These are phyloP conservation scores for Labia minor DNA, from an alignment of 2,888 invertebrate genomes.

Conservation along the genomic window DNA sequence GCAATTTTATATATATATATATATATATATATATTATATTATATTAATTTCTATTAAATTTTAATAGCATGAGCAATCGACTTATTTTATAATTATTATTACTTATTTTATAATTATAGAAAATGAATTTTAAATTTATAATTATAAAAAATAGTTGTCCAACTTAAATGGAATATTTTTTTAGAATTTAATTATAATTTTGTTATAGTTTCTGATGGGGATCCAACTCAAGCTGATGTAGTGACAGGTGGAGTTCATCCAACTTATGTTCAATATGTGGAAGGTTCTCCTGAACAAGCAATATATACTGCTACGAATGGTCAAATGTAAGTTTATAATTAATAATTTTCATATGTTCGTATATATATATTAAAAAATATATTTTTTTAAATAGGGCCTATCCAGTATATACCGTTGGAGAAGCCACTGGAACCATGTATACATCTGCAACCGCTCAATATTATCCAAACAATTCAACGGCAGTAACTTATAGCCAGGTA, in stretches of 20 bases:
- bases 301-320: constrained; percentile 49
- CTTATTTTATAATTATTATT: no score
- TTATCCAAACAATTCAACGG: constrained; percentile 51
- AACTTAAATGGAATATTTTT: no score
- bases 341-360: no score
- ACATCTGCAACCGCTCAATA: constrained; percentile 56
- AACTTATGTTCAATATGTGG: constrained; percentile 52
- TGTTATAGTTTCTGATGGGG: constrained; percentile 39
- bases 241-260: constrained; percentile 43
- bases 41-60: no score
- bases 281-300: constrained; percentile 46
- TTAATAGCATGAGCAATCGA: no score
- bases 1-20: no score
- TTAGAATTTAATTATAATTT: no score
- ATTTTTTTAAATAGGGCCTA: constrained; percentile 31
- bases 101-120: no score
- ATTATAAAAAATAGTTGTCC: no score
- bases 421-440: constrained; percentile 47
- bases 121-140: no score
- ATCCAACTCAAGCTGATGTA: constrained; percentile 42
- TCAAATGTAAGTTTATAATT: constrained; percentile 44
- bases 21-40: no score
- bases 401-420: constrained; percentile 66
- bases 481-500: constrained; percentile 54
- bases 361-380: background rate